Base-by-base conservation (phyloP, 2,888 invertebrate genomes). In the Neoitamus cyanurus region DNA sequence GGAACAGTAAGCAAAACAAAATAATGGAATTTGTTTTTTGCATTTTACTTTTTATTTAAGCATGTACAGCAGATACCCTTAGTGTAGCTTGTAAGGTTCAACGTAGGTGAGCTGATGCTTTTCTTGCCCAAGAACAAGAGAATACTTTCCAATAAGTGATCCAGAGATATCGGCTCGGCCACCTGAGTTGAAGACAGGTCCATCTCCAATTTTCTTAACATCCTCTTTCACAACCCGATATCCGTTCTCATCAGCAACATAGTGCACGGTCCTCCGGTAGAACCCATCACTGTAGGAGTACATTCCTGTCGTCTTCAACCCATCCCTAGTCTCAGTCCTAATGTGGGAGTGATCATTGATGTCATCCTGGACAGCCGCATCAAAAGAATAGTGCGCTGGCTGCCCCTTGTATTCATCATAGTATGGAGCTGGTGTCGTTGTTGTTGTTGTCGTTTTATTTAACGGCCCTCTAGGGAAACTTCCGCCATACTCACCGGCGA, bases 261-360 rank as follows among this genome's bases (percentile, higher is more conserved):
- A 94, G 86, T 92, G 90, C 0, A 94, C 93, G 0, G 92, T 93
- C 28, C 93, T 92, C 87, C 90, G 90, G 87, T 92, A 92, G 87
- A 90, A 94, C 0, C 94, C 94, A 89, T 94, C 94, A 86, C 92
- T 92, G 90, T 94, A 94, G 4, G 92, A 92, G 88, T 94, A 94
- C 86, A 91, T 90, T 2, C 94, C 94, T 69, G 87, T 90, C 1
- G 93, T 88, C 83, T 89, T 89, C 4, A 87, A 84, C 2, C 90
- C 90, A 3, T 91, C 90, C 37, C 91, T 90, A 1, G 88, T 88
- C 88, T 93, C 93, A 48, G 90, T 88, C 0, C 92, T 89, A 0
- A 87, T 73, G 6, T 91, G 90, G 2, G 87, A 85, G n/a, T 90
- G 89, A 87, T 92, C 93, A 87, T 91, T 92, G 86, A 93, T 92